phyloP scores from a whole-genome alignment of 2,888 invertebrate species.

The Eubasilissa splendida region DNA sequence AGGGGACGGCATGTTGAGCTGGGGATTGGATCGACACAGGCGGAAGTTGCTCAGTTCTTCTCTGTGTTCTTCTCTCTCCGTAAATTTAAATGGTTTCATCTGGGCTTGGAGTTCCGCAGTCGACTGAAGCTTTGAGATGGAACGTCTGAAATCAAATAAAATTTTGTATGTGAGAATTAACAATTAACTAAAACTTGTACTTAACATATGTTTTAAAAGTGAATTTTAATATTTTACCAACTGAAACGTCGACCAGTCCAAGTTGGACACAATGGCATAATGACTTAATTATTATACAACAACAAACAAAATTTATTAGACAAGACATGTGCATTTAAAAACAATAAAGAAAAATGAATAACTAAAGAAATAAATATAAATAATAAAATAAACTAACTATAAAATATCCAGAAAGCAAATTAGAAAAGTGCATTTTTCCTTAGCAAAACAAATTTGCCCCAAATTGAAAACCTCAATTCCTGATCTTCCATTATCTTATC shows the following conservation, averaged over 20 bases:
- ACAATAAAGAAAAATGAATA: neutral
- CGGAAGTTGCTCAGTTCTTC: slow-evolving; percentile 33
- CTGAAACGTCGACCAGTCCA: no score
- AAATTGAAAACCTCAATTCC: slow-evolving; percentile 75
- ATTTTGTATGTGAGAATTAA: neutral
- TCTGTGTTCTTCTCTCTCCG: slow-evolving; percentile 59
- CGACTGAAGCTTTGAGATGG: slow-evolving; percentile 74
- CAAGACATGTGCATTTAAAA: slow-evolving; percentile 1
- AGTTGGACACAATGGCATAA: no score
- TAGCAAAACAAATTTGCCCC: slow-evolving; percentile 2
- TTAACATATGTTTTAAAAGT: no score
- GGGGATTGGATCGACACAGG: slow-evolving; percentile 55
- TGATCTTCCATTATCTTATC: slow-evolving; percentile 82
- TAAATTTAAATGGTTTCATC: slow-evolving; percentile 79
- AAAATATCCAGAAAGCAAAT: slow-evolving; percentile 27
- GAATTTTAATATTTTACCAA: no score
- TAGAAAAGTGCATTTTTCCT: slow-evolving; percentile 12
- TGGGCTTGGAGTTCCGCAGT: slow-evolving; percentile 76
- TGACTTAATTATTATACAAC: neutral
- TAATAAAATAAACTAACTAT: slow-evolving; percentile 23
- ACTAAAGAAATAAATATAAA: slow-evolving; percentile 26
- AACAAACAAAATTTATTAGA: no score
- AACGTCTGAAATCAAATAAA: slow-evolving; percentile 67
- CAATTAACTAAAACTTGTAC: neutral
- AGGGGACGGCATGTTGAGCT: slow-evolving; percentile 60